Base-by-base conservation (phyloP, 2,113 vertebrate species). In the Ceratotherium simum region DNA sequence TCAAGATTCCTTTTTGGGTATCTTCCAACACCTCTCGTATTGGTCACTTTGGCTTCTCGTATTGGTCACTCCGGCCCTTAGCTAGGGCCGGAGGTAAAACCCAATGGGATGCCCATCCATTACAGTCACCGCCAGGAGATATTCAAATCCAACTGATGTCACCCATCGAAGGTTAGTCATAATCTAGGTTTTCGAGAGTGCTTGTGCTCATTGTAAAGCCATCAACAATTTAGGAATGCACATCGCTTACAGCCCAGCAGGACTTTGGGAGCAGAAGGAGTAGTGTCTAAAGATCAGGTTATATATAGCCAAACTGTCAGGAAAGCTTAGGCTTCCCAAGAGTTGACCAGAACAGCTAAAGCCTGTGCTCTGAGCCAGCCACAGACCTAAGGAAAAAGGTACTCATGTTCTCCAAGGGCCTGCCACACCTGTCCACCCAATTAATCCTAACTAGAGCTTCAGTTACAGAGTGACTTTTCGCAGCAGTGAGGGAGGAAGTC, bases 321-420 rank as follows among this genome's bases (percentile, higher is more conserved):
- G 51, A 73, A 83, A 89, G 33, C 58, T 75, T n/a, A 86, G 64
- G 56, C 21, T 73, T 84, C 78, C 85, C 64, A 69, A 81, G 78
- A 65, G 42, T 29, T 93, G 79, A 73, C n/a, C 36, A 78, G 56
- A 97, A 92, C 87, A 95, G 14, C 87, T 83, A 27, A 95, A 62
- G 51, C 70, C 75, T 79, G 69, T 95, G 82, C 36, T 70, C 36
- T 18, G 23, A 96, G 48, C 73, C 5, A 5, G 62, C 51, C 93
- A 75, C 69, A 84, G 88, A 88, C 75, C 76, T 23, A 88, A 93
- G 56, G 95, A 78, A 91, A 90, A 93, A 76, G 48, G 48, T 39
- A 39, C 6, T 87, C 46, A 14, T 58, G 89, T 48, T 89, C 83
- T 90, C 78, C 73, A 58, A 79, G 60, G 14, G 42, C 67, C 72